Conservation (phyloP, 2,888 invertebrate genomes). For the Trissolcus brochymenae region DNA sequence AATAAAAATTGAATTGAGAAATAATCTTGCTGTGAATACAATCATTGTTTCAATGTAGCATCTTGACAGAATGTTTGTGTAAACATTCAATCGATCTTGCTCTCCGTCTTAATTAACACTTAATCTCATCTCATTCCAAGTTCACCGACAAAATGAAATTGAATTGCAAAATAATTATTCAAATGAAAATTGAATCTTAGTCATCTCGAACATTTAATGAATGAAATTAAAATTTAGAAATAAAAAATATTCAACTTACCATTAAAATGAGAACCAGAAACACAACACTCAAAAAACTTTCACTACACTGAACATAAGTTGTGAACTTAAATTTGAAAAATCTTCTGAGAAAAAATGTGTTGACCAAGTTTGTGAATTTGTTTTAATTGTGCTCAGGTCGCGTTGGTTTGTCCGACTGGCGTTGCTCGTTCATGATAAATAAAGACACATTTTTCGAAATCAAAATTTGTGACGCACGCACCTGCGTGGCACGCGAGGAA, state of each 20-base stretch:
- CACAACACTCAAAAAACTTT: neutral
- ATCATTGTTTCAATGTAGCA: slow-evolving; percentile 10
- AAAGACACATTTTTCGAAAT: slow-evolving; percentile 29
- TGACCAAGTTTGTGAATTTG: neutral
- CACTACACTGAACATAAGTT: too few relatives aligned
- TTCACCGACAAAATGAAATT: neutral
- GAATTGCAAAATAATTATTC: neutral
- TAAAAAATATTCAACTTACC: slow-evolving; percentile 4
- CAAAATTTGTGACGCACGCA: slow-evolving; percentile 38
- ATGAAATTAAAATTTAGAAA: neutral
- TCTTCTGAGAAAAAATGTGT: neutral
- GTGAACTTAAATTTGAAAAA: neutral
- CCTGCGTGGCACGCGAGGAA: slow-evolving; percentile 27
- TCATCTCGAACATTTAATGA: neutral
- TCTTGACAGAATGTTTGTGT: neutral
- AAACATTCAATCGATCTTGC: slow-evolving; percentile 2
- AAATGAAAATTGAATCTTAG: neutral
- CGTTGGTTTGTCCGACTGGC: slow-evolving; percentile 1
- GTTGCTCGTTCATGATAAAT: slow-evolving; percentile 13
- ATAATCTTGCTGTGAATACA: neutral
- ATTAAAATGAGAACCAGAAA: neutral
- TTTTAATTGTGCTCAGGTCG: neutral
- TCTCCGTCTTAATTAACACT: neutral
- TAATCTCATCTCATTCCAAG: neutral
- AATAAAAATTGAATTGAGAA: neutral